These are phyloP conservation scores for Heliornis fulica DNA, from an alignment of 2,113 vertebrate genomes.

Conservation along the genomic window DNA sequence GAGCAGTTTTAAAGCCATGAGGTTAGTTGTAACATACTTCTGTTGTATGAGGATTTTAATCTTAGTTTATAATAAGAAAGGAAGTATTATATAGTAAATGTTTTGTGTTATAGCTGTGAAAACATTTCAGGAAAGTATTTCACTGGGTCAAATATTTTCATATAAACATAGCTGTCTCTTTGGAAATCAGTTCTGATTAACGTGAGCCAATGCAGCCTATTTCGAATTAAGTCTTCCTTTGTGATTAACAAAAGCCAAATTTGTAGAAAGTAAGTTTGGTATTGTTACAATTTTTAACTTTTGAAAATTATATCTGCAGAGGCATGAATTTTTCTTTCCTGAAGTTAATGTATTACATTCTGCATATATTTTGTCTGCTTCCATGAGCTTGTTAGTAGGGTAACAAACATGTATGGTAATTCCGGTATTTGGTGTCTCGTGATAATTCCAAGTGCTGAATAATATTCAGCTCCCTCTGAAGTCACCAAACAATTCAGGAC, in stretches of 20 bases:
- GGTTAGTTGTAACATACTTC: neutral
- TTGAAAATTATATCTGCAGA: neutral
- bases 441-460: neutral
- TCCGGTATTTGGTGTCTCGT: neutral
- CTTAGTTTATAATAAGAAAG: neutral
- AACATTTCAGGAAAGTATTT: neutral
- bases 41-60: neutral
- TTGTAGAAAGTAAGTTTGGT: neutral
- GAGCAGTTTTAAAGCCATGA: neutral
- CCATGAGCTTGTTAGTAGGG: neutral
- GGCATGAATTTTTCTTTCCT: neutral
- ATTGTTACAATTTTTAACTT: neutral
- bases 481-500: neutral
- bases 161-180: neutral
- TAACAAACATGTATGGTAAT: neutral
- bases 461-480: neutral
- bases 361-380: neutral
- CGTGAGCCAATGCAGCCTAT: neutral
- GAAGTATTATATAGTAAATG: neutral
- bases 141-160: neutral
- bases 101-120: neutral
- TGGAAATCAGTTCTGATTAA: neutral
- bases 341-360: neutral
- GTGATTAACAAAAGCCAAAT: neutral
- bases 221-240: constrained; percentile 2